Conservation (phyloP, 2,113 vertebrate species). For the Eurypyga helias region DNA sequence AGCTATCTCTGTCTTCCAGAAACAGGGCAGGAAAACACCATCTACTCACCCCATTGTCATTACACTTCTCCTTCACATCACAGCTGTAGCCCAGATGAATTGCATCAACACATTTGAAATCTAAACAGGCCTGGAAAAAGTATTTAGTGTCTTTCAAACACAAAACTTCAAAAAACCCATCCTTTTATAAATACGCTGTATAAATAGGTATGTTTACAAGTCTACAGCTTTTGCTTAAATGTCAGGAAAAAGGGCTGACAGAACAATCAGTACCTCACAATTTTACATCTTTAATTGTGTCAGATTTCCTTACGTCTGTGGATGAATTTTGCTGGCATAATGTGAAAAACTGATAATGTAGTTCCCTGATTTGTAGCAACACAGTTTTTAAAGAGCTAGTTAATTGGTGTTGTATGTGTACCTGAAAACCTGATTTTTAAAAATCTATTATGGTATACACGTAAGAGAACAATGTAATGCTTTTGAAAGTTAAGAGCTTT, state of each 20-base stretch:
- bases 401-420: background rate
- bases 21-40: background rate
- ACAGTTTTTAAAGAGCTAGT: background rate
- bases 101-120: slow-evolving; percentile 81
- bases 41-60: slow-evolving; percentile 79
- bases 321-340: background rate
- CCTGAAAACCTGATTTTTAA: background rate
- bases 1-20: background rate
- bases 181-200: background rate
- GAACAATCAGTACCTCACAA: background rate
- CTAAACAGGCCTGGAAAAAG: slow-evolving; percentile 78
- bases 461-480: background rate
- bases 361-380: background rate
- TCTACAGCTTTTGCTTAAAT: background rate
- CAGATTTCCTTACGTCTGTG: background rate
- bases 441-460: background rate
- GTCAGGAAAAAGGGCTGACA: background rate
- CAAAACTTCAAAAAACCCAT: background rate
- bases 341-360: background rate
- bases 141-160: background rate
- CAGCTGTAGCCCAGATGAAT: slow-evolving; percentile 78
- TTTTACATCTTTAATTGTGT: background rate
- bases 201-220: background rate
- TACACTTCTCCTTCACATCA: slow-evolving; percentile 77
- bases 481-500: background rate